phyloP scores from a whole-genome alignment of 2,888 invertebrate genomes.

The Drosophila tanythrix region DNA sequence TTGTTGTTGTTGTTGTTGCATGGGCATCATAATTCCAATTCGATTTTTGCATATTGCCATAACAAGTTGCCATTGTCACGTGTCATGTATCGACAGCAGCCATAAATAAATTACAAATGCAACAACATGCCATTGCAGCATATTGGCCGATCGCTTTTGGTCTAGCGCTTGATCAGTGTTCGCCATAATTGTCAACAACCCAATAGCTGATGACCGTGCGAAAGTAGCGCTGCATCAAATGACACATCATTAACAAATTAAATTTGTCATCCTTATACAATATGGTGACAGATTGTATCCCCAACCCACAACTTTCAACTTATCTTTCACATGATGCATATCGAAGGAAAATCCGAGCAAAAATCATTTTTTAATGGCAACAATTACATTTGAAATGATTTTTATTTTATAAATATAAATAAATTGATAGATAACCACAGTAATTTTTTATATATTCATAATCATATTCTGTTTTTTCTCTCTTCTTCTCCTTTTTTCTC shows the following conservation, averaged over 20 bases:
- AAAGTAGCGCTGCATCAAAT: slow-evolving; percentile 34
- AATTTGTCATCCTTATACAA: slow-evolving; percentile 34
- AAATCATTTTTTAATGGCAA: not conserved
- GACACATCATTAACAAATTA: slow-evolving; percentile 73
- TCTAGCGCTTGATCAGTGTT: slow-evolving; percentile 35
- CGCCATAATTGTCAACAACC: slow-evolving; percentile 76
- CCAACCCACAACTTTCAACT: not conserved
- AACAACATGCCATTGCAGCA: slow-evolving; percentile 69
- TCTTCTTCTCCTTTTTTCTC: not conserved
- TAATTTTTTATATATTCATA: not conserved
- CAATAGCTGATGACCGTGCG: slow-evolving; percentile 51
- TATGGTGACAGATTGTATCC: not conserved
- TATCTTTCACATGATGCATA: not conserved
- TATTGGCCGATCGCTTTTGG: slow-evolving; percentile 61
- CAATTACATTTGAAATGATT: not conserved
- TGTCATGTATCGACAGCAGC: slow-evolving; percentile 77
- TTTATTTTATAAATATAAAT: not conserved
- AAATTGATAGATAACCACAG: not conserved
- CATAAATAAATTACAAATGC: slow-evolving; percentile 79
- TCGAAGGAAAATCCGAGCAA: not conserved
- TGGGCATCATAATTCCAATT: slow-evolving; percentile 79
- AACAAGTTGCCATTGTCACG: slow-evolving; percentile 80
- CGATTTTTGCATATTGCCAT: slow-evolving; percentile 80
- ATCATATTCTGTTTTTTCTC: not conserved
- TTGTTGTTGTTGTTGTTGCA: slow-evolving; percentile 39